A percentile compares a stretch with the other conserved stretches of the same genome.
Evolutionary conservation across 2,888 invertebrate genomes (phyloP).

Genomic region (Timandra comae): DNA sequence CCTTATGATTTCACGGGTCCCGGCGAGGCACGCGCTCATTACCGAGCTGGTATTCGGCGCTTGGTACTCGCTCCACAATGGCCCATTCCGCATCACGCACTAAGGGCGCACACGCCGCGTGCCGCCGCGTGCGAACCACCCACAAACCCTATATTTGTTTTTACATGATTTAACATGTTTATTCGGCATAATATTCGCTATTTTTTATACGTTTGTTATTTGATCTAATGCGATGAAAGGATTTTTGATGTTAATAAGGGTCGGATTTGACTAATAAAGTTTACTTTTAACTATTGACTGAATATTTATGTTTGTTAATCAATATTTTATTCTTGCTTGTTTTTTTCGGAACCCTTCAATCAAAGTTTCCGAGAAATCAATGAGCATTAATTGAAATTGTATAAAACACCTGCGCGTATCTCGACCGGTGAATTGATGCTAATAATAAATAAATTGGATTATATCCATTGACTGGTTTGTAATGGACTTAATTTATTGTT

Average conservation of each 20-base stretch:
- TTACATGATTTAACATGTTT: slow-evolving; percentile 68
- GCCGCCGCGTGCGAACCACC: slow-evolving; percentile 25
- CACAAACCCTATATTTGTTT: slow-evolving; percentile 53
- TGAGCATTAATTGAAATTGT: slow-evolving; percentile 11
- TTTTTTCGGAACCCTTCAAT: slow-evolving; percentile 1
- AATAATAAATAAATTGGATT: slow-evolving; percentile 16
- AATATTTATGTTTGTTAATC: no score
- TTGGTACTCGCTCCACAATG: slow-evolving; percentile 29
- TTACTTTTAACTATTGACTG: no score
- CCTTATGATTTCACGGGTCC: slow-evolving; percentile 39
- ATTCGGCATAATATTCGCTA: slow-evolving; percentile 32
- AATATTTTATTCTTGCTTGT: neutral
- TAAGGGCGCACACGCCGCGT: slow-evolving; percentile 34
- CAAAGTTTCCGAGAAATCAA: neutral
- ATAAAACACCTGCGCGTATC: slow-evolving; percentile 15
- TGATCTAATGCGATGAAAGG: slow-evolving; percentile 11
- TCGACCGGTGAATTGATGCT: slow-evolving; percentile 5
- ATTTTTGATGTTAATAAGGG: slow-evolving; percentile 1
- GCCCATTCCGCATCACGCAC: slow-evolving; percentile 28
- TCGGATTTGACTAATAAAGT: no score
- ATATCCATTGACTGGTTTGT: slow-evolving; percentile 3
- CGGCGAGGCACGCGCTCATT: slow-evolving; percentile 49
- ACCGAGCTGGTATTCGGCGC: no score
- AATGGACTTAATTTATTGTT: slow-evolving; percentile 5
- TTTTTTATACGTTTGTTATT: slow-evolving; percentile 23